phyloP scores from a whole-genome alignment of 2,888 invertebrate genomes.

The Conomelus anceps region DNA sequence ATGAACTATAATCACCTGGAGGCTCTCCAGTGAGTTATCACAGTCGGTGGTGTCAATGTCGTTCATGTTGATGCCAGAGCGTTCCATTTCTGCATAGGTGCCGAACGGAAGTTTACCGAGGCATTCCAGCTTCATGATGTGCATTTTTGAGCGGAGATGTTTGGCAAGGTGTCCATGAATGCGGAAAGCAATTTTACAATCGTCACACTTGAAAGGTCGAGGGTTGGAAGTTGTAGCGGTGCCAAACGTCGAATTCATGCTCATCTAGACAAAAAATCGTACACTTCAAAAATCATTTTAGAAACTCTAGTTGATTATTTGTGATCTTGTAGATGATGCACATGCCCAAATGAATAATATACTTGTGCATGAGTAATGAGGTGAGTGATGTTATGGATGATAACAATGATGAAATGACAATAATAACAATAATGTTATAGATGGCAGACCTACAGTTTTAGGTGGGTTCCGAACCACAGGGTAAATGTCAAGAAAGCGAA shows the following conservation, averaged over 20 bases:
- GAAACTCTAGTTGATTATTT: too few relatives aligned
- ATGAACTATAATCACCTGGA: conserved; percentile 55
- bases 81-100: conserved; percentile 87
- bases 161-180: conserved; percentile 96
- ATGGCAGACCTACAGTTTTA: too few relatives aligned
- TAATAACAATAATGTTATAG: too few relatives aligned
- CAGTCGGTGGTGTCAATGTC: conserved; percentile 96
- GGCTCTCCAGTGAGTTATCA: conserved; percentile 85
- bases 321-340: too few relatives aligned
- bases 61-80: conserved; percentile 80
- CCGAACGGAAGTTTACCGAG: conserved; percentile 89
- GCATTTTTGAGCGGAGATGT: conserved; percentile 92
- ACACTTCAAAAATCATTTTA: not conserved
- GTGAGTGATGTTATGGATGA: too few relatives aligned
- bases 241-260: conserved; percentile 78
- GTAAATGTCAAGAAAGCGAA: too few relatives aligned
- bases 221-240: conserved; percentile 83
- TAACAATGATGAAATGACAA: too few relatives aligned
- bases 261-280: conserved; percentile 44
- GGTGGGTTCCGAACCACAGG: too few relatives aligned
- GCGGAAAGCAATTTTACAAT: conserved; percentile 92
- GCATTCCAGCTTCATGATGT: conserved; percentile 89
- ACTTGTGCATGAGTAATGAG: too few relatives aligned
- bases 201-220: conserved; percentile 90
- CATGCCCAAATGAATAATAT: too few relatives aligned